Evolutionary conservation across 2,888 invertebrate species (phyloP), one percentile per base, ranked within the genome.

Genomic region (Tenodera sinensis): DNA sequence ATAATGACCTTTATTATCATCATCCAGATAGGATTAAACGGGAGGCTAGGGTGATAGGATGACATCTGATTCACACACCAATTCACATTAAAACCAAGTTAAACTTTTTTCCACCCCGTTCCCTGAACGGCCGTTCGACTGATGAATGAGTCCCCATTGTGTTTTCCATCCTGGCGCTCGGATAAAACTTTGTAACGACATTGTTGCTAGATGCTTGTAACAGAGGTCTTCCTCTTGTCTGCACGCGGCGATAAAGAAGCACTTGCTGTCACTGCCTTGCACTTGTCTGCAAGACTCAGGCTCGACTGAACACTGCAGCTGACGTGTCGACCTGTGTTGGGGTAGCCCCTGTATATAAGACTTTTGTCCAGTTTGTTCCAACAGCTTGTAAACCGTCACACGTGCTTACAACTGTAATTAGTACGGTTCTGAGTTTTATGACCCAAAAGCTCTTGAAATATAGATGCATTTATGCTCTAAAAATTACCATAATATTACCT

Each of bases 1-100:
- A 88, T 89, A 87, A 89, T 89, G 89, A 89, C 89, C 89, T 89
- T 89, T 89, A 89, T 89, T 89, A 89, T 83, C 86, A 42, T 85
- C 83, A 86, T 86, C 83, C 85, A 83, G 86, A 86, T 86, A 89
- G 89, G 86, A 86, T 89, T 86, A 85, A 88, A 81, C 54, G 83
- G 30, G 88, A 81, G 88, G 28, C 28, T 85, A 28, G 42, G n/a
- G 82, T 34, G 83, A 71, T 47, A 54, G 30, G 42, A 83, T 83
- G 83, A 83, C 85, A 83, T 88, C 88, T 85, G 88, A 88, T 88
- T 88, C 88, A 87, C 87, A 83, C 87, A 87, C 87, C 83, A 87
- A 83, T 87, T 87, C 87, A 87, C 87, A 87, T 34, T 87, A 87
- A 87, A 87, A 87, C 87, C 87, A 87, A 83, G 87, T 87, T 87